These are phyloP conservation scores for Muscidifurax raptorellus DNA, from an alignment of 1,140 invertebrate genomes.

Conservation along the genomic window DNA sequence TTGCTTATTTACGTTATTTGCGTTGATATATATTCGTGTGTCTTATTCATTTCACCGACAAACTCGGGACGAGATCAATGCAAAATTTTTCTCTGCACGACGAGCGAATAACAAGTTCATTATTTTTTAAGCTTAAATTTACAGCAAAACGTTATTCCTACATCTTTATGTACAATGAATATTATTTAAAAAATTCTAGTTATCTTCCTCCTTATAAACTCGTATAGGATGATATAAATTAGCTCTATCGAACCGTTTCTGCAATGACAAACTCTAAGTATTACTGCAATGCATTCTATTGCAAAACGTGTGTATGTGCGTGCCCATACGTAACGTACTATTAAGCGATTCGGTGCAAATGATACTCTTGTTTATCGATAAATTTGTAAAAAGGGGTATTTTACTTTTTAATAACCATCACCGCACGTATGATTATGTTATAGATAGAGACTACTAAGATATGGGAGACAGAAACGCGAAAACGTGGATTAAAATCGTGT, in stretches of 20 bases:
- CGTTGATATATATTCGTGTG: constrained; percentile 8
- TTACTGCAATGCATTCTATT: constrained; percentile 22
- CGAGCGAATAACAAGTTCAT: constrained; percentile 41
- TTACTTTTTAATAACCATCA: constrained; percentile 38
- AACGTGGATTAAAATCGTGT: background rate
- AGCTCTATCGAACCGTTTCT: constrained; percentile 49
- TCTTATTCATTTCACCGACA: constrained; percentile 31
- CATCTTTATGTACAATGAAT: constrained; percentile 62
- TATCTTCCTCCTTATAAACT: constrained; percentile 43
- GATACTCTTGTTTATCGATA: constrained; percentile 22
- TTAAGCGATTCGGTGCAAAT: constrained; percentile 46
- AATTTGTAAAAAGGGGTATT: background rate
- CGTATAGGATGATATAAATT: constrained; percentile 53
- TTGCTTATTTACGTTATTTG: background rate
- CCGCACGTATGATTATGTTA: constrained; percentile 15
- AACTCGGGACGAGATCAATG: constrained; percentile 41
- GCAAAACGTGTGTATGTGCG: constrained; percentile 6
- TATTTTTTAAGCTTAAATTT: constrained; percentile 52
- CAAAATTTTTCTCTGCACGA: constrained; percentile 39
- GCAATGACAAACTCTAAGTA: constrained; percentile 44
- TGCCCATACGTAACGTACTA: constrained; percentile 23
- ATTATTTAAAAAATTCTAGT: constrained; percentile 58
- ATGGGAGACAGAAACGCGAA: constrained; percentile 6
- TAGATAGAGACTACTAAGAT: constrained; percentile 6
- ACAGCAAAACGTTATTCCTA: constrained; percentile 53